These are phyloP conservation scores for Sphaeridia pumilis DNA, from an alignment of 2,888 invertebrate genomes.

Conservation along the genomic window DNA sequence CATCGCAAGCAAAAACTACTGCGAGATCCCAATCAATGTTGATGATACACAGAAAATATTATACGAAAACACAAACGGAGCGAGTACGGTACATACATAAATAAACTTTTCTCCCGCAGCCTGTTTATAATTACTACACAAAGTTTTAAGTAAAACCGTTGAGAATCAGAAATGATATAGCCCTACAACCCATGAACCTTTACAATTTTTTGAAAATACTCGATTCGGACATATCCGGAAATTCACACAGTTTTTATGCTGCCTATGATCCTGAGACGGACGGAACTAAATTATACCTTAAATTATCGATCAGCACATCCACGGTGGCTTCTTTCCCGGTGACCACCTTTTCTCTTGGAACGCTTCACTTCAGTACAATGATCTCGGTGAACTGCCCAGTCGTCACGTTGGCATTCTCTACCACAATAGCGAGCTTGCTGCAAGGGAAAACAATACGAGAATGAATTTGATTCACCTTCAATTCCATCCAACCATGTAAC, in stretches of 20 bases:
- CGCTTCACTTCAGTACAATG: constrained; percentile 26
- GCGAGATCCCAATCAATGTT: too few relatives aligned
- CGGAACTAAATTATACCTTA: not conserved
- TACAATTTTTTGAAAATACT: not conserved
- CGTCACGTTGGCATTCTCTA: constrained; percentile 31
- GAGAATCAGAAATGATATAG: not conserved
- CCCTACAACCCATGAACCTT: not conserved
- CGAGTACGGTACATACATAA: too few relatives aligned
- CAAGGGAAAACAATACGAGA: constrained; percentile 3
- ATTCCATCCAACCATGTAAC: not conserved
- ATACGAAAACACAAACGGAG: too few relatives aligned
- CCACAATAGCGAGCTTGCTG: constrained; percentile 35
- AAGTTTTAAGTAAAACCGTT: not conserved
- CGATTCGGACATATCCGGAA: not conserved
- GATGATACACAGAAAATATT: too few relatives aligned
- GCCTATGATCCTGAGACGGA: too few relatives aligned
- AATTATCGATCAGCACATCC: constrained; percentile 9
- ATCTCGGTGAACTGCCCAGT: constrained; percentile 32
- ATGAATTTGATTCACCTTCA: not conserved
- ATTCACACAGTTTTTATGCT: not conserved
- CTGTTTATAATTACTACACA: not conserved
- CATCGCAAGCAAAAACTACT: too few relatives aligned
- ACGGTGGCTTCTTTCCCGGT: constrained; percentile 4
- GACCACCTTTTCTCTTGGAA: constrained; percentile 10
- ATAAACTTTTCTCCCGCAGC: too few relatives aligned